Evolutionary conservation across 2,113 vertebrate genomes (phyloP).

Genomic region (Heterochromis multidens): DNA sequence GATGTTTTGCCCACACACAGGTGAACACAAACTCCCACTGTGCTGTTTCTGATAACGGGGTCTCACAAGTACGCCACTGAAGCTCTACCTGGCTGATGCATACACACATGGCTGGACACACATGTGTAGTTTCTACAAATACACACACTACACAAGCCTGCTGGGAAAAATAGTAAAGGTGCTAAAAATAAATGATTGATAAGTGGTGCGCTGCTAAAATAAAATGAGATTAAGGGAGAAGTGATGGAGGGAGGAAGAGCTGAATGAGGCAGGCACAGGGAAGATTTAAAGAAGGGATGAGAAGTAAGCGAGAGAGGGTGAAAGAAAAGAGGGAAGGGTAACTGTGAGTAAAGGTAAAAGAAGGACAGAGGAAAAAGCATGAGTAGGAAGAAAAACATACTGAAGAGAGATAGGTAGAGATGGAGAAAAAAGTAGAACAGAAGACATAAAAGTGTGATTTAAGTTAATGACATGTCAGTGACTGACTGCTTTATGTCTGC

Average conservation of each 20-base stretch:
- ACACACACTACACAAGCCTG: neutral
- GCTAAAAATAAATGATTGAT: conserved; percentile 63
- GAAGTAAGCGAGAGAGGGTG: conserved; percentile 19
- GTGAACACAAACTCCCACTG: conserved; percentile 4
- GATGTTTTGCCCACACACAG: conserved; percentile 42
- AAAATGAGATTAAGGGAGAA: conserved; percentile 53
- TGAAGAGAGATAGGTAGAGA: conserved; percentile 30
- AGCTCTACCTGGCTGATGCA: neutral
- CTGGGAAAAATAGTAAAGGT: conserved; percentile 30
- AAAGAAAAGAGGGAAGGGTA: conserved; percentile 20
- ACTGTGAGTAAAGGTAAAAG: conserved; percentile 43
- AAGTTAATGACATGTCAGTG: conserved; percentile 70
- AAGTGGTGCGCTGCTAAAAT: conserved; percentile 37
- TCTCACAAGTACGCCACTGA: neutral
- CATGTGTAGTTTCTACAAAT: neutral
- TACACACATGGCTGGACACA: neutral
- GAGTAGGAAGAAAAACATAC: conserved; percentile 16
- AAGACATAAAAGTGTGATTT: conserved; percentile 74
- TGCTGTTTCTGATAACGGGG: conserved; percentile 10
- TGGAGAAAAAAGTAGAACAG: conserved; percentile 28
- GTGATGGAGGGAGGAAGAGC: conserved; percentile 1
- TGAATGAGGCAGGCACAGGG: conserved; percentile 3
- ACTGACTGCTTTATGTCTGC: conserved; percentile 64
- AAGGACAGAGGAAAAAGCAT: conserved; percentile 26
- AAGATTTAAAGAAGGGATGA: conserved; percentile 37